phyloP scores from a whole-genome alignment of 2,888 invertebrate genomes.

The Drosophila prolongata region DNA sequence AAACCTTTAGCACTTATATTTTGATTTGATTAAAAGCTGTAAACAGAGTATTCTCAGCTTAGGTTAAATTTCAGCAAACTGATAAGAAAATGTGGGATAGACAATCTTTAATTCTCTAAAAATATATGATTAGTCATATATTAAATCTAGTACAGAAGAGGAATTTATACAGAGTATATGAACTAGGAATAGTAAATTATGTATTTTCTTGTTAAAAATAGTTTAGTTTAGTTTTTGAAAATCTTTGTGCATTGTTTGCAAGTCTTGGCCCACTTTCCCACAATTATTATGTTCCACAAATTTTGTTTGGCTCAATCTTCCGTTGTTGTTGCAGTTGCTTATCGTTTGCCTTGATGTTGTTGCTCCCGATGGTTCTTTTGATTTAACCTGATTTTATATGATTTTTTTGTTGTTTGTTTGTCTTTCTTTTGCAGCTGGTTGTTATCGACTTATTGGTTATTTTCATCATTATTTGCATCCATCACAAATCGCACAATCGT shows the following conservation, averaged over 20 bases:
- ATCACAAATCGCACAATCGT: constrained; percentile 11
- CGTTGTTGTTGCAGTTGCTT: constrained; percentile 4
- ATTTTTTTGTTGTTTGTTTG: constrained; percentile 31
- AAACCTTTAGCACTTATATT: too few relatives aligned
- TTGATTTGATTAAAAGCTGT: background rate
- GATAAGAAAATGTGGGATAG: background rate
- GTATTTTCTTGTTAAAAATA: too few relatives aligned
- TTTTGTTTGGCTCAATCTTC: constrained; percentile 23
- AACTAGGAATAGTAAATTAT: too few relatives aligned
- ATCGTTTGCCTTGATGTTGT: constrained; percentile 5
- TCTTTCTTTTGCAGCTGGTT: constrained; percentile 27
- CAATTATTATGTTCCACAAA: constrained; percentile 1
- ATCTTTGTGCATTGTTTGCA: constrained; percentile 2
- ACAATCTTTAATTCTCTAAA: too few relatives aligned
- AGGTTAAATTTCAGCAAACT: background rate
- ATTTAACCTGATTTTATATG: constrained; percentile 13
- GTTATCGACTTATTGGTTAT: constrained; percentile 33
- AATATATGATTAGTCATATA: too few relatives aligned
- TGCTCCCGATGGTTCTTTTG: background rate
- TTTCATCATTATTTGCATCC: constrained; percentile 42
- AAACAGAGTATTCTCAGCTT: background rate
- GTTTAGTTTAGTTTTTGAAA: background rate
- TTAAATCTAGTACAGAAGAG: too few relatives aligned
- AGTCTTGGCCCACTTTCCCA: background rate
- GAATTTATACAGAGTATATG: too few relatives aligned